Conservation (phyloP, 2,888 invertebrate species). For the Ophioninae sp. region DNA sequence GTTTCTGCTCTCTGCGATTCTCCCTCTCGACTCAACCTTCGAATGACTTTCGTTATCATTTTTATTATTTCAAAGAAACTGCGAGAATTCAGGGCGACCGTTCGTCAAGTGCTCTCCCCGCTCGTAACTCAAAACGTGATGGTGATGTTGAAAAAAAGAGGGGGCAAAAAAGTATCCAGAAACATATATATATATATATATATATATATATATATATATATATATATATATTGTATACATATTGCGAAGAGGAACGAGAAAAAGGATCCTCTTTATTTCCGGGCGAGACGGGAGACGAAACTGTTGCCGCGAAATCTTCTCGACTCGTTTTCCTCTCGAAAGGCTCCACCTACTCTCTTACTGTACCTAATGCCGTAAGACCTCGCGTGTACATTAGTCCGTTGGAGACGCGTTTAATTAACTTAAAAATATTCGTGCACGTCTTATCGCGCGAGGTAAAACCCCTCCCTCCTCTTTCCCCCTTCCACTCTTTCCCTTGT, state of each 20-base stretch:
- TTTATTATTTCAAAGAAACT: constrained; percentile 66
- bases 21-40: constrained; percentile 52
- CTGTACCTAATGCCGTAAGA: constrained; percentile 15
- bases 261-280: constrained; percentile 52
- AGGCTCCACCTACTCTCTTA: constrained; percentile 25
- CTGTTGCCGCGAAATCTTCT: constrained; percentile 48
- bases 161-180: constrained; percentile 25
- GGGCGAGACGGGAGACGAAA: constrained; percentile 48
- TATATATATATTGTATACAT: no score
- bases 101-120: constrained; percentile 51
- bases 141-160: constrained; percentile 26
- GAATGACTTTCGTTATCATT: constrained; percentile 68
- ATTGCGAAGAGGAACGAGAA: constrained; percentile 14
- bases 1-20: not conserved
- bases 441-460: constrained; percentile 66
- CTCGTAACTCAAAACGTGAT: constrained; percentile 57
- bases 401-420: constrained; percentile 70
- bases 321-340: constrained; percentile 47
- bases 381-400: constrained; percentile 27
- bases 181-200: not conserved
- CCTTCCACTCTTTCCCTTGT: no score
- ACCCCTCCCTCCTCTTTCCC: not conserved
- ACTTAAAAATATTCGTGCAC: constrained; percentile 75
- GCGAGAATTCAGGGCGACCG: constrained; percentile 65
- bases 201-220: no score